Conservation (phyloP, 1,140 invertebrate species). For the Cyclargus thomasi region DNA sequence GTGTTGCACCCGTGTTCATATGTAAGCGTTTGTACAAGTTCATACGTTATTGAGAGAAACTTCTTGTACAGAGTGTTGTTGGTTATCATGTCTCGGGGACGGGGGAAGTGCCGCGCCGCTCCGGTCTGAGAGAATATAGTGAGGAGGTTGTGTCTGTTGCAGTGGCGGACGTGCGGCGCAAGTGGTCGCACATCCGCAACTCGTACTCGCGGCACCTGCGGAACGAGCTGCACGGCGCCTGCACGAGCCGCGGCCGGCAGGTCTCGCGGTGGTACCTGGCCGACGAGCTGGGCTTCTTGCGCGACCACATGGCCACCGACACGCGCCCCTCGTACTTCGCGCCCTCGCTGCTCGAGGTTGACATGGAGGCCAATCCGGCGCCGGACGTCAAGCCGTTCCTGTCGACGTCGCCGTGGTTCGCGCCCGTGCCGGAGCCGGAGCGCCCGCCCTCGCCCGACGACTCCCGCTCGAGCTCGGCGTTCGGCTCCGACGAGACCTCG, state of each 20-base stretch:
- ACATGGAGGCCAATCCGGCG: conserved; percentile 28
- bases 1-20: too few species aligned
- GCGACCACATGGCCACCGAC: conserved; percentile 67
- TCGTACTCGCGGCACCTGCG: conserved; percentile 67
- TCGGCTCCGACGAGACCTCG: conserved; percentile 54
- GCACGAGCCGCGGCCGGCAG: conserved; percentile 56
- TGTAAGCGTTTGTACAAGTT: too few species aligned
- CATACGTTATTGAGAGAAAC: too few species aligned
- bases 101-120: too few species aligned
- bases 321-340: conserved; percentile 41
- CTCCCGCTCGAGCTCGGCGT: conserved; percentile 39
- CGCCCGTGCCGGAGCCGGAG: conserved; percentile 26
- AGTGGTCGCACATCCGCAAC: conserved; percentile 70
- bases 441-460: conserved; percentile 33
- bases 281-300: conserved; percentile 61
- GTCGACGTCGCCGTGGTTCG: conserved; percentile 38
- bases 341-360: conserved; percentile 37
- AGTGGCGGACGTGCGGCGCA: conserved; percentile 62
- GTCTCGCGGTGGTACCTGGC: conserved; percentile 65
- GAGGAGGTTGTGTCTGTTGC: too few species aligned
- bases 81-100: too few species aligned
- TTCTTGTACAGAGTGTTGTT: too few species aligned
- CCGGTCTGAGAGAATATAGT: too few species aligned
- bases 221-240: conserved; percentile 65
- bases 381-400: conserved; percentile 47